These are phyloP conservation scores for Saguinus imperator DNA, from an alignment of 2,113 vertebrate genomes.

Conservation along the genomic window DNA sequence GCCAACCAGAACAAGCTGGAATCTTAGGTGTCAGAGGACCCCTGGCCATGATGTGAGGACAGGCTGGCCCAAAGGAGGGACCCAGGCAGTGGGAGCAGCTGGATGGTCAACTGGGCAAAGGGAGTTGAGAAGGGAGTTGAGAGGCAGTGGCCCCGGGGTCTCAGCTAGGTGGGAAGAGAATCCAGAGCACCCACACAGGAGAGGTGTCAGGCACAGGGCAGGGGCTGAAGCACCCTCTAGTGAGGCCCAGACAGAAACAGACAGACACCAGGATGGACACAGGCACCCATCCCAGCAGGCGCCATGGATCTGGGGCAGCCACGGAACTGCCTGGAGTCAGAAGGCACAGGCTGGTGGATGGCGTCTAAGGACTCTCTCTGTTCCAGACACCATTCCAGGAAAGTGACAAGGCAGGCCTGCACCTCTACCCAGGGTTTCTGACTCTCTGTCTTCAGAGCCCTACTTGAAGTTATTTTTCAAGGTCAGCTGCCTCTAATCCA, in stretches of 20 bases:
- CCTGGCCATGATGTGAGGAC: background rate
- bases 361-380: background rate
- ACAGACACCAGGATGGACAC: background rate
- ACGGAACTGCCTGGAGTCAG: background rate
- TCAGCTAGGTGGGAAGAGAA: background rate
- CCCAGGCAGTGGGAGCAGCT: background rate
- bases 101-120: accelerated
- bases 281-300: background rate
- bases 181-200: accelerated
- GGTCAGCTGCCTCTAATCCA: background rate
- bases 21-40: background rate
- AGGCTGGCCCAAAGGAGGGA: background rate
- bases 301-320: background rate
- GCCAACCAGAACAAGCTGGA: background rate
- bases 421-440: too few species aligned
- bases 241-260: accelerated
- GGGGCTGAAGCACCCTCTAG: background rate
- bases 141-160: accelerated
- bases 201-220: accelerated
- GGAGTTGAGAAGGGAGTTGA: accelerated
- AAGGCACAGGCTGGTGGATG: accelerated
- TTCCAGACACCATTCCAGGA: background rate
- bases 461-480: background rate
- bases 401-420: background rate
- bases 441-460: background rate